These are phyloP conservation scores for Thunnus albacares DNA, from an alignment of 2,797 vertebrate species.

Conservation along the genomic window DNA sequence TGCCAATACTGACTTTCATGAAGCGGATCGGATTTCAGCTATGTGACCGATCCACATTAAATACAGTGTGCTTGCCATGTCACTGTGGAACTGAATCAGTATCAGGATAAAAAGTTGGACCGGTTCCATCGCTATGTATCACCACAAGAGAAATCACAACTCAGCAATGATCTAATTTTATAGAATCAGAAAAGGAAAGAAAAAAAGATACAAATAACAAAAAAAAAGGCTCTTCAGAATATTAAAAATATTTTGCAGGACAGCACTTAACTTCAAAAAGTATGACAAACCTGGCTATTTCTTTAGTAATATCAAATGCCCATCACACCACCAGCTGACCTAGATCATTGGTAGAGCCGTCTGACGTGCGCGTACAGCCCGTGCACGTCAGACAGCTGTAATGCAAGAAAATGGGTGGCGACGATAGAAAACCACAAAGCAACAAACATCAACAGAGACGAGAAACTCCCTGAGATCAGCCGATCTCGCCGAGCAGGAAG, in stretches of 20 bases:
- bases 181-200: not conserved
- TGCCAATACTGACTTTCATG: not conserved
- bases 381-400: slow-evolving; percentile 47
- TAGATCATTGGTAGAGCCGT: slow-evolving; percentile 46
- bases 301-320: not conserved
- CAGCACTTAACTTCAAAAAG: not conserved
- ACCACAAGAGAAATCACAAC: not conserved
- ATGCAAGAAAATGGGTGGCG: slow-evolving; percentile 7
- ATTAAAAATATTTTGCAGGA: not conserved
- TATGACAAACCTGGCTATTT: not conserved
- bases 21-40: no score
- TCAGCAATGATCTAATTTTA: not conserved
- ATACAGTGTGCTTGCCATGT: no score
- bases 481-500: slow-evolving; percentile 52
- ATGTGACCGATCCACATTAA: no score
- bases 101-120: no score
- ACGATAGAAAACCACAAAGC: slow-evolving; percentile 57
- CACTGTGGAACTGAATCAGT: no score
- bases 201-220: not conserved
- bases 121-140: not conserved
- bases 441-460: slow-evolving; percentile 27
- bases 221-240: not conserved
- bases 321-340: slow-evolving; percentile 27
- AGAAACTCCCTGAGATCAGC: slow-evolving; percentile 60
- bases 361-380: slow-evolving; percentile 35